These are phyloP conservation scores for Coendou prehensilis DNA, from an alignment of 2,797 vertebrate species.

Conservation along the genomic window DNA sequence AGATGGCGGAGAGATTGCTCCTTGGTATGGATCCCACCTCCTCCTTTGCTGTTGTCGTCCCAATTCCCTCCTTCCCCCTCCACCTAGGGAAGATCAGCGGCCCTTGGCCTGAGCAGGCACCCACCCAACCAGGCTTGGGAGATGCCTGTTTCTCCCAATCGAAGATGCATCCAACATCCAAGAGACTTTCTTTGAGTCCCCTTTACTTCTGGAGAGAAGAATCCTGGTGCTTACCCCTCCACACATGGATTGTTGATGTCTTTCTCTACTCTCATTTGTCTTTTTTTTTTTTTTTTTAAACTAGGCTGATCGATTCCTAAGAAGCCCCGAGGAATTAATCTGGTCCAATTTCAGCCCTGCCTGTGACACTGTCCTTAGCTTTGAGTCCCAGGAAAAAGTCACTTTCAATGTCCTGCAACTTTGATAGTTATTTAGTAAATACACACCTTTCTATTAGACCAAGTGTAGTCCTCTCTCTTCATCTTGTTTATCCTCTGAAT, in stretches of 20 bases:
- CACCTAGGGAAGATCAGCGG: not conserved
- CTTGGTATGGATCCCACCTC: rapidly evolving
- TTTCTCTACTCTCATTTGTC: not conserved
- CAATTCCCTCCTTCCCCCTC: rapidly evolving
- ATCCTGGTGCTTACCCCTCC: not conserved
- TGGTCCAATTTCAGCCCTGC: constrained; percentile 30
- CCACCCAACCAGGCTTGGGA: not conserved
- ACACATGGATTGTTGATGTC: not conserved
- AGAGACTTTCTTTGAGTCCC: not conserved
- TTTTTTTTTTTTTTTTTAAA: constrained; percentile 1
- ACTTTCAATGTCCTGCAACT: constrained; percentile 36
- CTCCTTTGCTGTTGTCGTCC: not conserved
- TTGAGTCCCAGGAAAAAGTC: constrained; percentile 35
- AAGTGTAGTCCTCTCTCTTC: not conserved
- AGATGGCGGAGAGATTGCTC: not conserved
- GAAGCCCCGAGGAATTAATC: not conserved
- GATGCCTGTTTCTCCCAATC: not conserved
- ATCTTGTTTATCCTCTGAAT: not conserved
- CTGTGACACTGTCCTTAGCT: constrained; percentile 1
- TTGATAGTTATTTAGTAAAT: constrained; percentile 34
- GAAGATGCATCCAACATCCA: not conserved
- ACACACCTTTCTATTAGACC: not conserved
- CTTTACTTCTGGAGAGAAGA: not conserved
- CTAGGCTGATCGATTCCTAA: not conserved
- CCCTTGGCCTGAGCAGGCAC: not conserved